phyloP scores from a whole-genome alignment of 2,888 invertebrate species.

The Lycia hirtaria region DNA sequence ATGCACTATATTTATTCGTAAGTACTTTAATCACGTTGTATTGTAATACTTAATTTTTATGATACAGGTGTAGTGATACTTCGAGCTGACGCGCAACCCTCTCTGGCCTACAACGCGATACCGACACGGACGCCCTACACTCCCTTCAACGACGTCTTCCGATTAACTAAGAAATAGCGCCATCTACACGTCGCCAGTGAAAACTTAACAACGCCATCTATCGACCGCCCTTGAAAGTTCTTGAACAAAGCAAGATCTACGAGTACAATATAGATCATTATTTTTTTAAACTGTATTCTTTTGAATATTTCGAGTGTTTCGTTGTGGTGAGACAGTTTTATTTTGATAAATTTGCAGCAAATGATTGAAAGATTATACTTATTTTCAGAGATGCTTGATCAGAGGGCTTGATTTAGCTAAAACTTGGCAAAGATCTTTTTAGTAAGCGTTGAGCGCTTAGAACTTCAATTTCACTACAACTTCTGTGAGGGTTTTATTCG shows the following conservation, averaged over 20 bases:
- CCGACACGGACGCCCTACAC: constrained; percentile 78
- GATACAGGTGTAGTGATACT: constrained; percentile 91
- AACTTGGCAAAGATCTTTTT: too few relatives aligned
- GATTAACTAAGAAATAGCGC: constrained; percentile 64
- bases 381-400: too few relatives aligned
- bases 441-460: too few relatives aligned
- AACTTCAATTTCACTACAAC: too few relatives aligned
- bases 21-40: too few relatives aligned
- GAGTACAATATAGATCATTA: constrained; percentile 59
- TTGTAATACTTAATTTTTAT: background rate
- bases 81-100: constrained; percentile 89
- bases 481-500: too few relatives aligned
- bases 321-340: constrained; percentile 20
- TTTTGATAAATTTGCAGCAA: constrained; percentile 5
- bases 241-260: constrained; percentile 53
- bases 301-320: constrained; percentile 22
- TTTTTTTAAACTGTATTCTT: constrained; percentile 25
- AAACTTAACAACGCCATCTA: constrained; percentile 55
- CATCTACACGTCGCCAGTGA: constrained; percentile 47
- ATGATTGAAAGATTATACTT: too few relatives aligned
- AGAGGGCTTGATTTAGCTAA: too few relatives aligned
- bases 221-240: constrained; percentile 38
- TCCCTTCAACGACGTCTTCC: constrained; percentile 80
- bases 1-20: too few relatives aligned
- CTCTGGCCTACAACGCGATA: constrained; percentile 75